These are phyloP conservation scores for Drosophila mimetica DNA, from an alignment of 2,888 invertebrate genomes.

Conservation along the genomic window DNA sequence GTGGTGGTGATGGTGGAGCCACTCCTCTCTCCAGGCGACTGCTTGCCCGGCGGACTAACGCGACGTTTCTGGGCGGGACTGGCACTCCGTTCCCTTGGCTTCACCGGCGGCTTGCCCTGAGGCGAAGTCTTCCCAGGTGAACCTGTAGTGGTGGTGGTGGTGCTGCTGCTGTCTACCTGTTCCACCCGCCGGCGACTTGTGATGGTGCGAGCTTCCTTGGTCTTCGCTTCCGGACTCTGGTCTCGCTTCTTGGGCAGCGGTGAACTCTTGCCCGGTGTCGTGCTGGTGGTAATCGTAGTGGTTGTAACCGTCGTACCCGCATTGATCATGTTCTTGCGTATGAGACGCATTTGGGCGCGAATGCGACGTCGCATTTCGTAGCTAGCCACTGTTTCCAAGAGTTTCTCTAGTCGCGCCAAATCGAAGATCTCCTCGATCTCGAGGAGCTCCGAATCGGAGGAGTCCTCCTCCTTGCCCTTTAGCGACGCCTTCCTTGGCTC, in stretches of 20 bases:
- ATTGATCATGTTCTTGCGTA: slow-evolving; percentile 88
- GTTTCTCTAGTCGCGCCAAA: slow-evolving; percentile 88
- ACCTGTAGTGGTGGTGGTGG: neutral
- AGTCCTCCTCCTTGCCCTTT: slow-evolving; percentile 22
- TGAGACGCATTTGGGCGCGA: slow-evolving; percentile 90
- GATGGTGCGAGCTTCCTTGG: slow-evolving; percentile 41
- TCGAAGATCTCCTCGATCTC: slow-evolving; percentile 90
- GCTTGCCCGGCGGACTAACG: slow-evolving; percentile 54
- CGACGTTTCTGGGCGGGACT: slow-evolving; percentile 80
- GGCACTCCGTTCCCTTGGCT: slow-evolving; percentile 70
- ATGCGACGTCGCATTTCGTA: slow-evolving; percentile 92
- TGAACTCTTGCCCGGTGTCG: slow-evolving; percentile 13
- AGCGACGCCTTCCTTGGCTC: slow-evolving; percentile 14
- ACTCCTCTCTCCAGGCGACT: slow-evolving; percentile 13
- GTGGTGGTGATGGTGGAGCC: slow-evolving; percentile 76
- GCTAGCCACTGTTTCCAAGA: slow-evolving; percentile 90
- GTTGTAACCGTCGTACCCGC: slow-evolving; percentile 61
- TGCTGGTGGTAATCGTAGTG: slow-evolving; percentile 42
- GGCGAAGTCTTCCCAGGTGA: slow-evolving; percentile 19
- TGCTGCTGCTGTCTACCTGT: slow-evolving; percentile 49
- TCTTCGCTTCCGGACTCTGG: slow-evolving; percentile 41
- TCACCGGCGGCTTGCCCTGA: slow-evolving; percentile 63
- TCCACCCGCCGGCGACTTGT: slow-evolving; percentile 45
- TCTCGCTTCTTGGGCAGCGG: slow-evolving; percentile 34
- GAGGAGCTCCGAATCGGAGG: slow-evolving; percentile 40